These are phyloP conservation scores for Gymnocheta viridis DNA, from an alignment of 2,888 invertebrate species.

Conservation along the genomic window DNA sequence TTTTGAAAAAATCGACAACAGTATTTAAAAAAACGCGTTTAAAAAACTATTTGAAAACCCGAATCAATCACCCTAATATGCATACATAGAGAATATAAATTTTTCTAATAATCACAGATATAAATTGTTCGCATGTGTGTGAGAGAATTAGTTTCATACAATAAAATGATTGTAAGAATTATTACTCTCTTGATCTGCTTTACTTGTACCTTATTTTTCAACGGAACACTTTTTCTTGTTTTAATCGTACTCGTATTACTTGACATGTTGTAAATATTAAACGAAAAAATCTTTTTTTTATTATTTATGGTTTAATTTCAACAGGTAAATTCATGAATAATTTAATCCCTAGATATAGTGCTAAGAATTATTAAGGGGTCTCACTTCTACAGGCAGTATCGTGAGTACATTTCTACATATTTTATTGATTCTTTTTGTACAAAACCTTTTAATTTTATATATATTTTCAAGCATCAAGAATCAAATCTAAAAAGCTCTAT, in stretches of 20 bases:
- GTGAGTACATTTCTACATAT: background rate
- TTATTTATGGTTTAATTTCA: conserved; percentile 6
- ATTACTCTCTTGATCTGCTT: background rate
- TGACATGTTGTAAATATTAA: conserved; percentile 10
- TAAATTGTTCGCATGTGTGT: background rate
- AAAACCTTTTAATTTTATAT: background rate
- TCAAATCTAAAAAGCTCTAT: too few relatives aligned
- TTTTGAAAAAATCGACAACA: too few relatives aligned
- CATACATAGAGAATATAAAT: background rate
- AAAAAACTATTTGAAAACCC: too few relatives aligned
- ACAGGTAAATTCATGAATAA: conserved; percentile 5
- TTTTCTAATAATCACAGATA: background rate
- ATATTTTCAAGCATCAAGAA: too few relatives aligned
- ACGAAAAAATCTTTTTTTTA: background rate
- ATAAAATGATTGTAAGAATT: background rate
- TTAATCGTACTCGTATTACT: too few relatives aligned
- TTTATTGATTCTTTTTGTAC: background rate
- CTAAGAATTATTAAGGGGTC: background rate
- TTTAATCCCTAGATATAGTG: conserved; percentile 7
- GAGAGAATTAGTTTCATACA: background rate
- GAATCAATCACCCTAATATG: too few relatives aligned
- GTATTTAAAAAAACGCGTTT: too few relatives aligned
- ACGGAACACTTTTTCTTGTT: conserved; percentile 10
- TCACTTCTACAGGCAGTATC: background rate
- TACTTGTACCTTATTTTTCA: background rate